Conservation (phyloP, 2,888 invertebrate species). For the Beris morrisii region DNA sequence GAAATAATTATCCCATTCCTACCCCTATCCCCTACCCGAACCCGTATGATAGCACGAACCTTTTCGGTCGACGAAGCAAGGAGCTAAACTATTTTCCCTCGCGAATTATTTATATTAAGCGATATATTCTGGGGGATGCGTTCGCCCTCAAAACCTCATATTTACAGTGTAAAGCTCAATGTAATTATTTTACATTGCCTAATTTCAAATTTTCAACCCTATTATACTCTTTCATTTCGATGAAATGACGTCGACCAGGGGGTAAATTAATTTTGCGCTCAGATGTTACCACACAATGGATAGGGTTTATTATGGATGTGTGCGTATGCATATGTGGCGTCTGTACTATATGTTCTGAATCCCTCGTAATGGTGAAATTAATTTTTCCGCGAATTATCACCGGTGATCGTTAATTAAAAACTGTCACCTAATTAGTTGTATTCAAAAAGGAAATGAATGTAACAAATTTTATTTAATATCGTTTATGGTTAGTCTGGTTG, state of each 20-base stretch:
- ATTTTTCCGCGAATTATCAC: conserved; percentile 16
- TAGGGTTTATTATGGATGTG: too few relatives aligned
- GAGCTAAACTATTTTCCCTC: too few relatives aligned
- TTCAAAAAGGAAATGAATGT: neutral
- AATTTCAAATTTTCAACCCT: conserved; percentile 23
- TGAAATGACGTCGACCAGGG: conserved; percentile 1
- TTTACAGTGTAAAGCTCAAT: conserved; percentile 19
- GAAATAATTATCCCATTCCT: conserved; percentile 3
- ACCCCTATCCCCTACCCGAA: too few relatives aligned
- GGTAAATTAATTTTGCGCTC: conserved; percentile 25
- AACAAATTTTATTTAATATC: too few relatives aligned
- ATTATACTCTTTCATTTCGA: conserved; percentile 2
- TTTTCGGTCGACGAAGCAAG: too few relatives aligned
- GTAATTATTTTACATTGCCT: conserved; percentile 27
- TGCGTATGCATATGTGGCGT: too few relatives aligned
- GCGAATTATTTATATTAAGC: neutral
- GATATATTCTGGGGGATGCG: neutral
- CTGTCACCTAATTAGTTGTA: conserved; percentile 13
- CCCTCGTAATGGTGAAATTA: neutral
- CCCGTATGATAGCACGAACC: too few relatives aligned
- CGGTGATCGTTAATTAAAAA: conserved; percentile 20
- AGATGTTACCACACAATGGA: conserved; percentile 14
- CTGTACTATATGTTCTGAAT: too few relatives aligned
- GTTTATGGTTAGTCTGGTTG: too few relatives aligned
- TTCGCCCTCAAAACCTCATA: conserved; percentile 5